Evolutionary conservation across 2,113 vertebrate species (phyloP), one percentile per base, ranked within the genome.

Genomic region (Asarcornis scutulata): DNA sequence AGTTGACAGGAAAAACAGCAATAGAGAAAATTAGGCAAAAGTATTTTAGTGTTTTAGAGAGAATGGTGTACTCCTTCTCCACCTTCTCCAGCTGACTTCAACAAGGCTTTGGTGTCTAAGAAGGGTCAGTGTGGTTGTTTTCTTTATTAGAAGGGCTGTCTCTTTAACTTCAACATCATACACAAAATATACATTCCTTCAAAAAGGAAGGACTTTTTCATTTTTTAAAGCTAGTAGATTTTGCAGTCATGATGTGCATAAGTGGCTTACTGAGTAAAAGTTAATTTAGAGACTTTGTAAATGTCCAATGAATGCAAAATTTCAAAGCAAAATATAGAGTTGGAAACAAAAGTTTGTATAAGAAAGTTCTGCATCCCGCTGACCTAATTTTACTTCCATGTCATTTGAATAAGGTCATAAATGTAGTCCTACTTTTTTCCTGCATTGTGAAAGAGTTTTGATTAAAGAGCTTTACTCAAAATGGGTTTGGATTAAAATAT

Each of bases 341-440:
- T 44, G 44, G 56, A 88, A 83, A 56, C 22, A 29, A 46, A 38
- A 89, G 13, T 4, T 4, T 40, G 17, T 52, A 20, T 86, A 55
- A 86, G 38, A 69, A 53, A 44, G 66, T 80, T 82, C 81, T 76
- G 34, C 76, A 81, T 87, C 73, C 32, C 18, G 74, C 71, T 90
- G 96, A 92, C 82, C 91, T 96, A 52, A 86, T 96, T 97, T 95
- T 89, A 40, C 80, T 82, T 53, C 93, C 75, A 95, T 89, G 46
- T 17, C 2, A 80, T 73, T 95, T 84, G 60, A 94, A 96, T 84
- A 91, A 72, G 21, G 71, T 95, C 74, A 89, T 97, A 91, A 88
- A 97, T 88, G 83, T 86, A 78, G 71, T 71, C 48, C 17, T 56
- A 52, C 77, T 94, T 91, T 59, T 27, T 26, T 22, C 31, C 48